phyloP scores from a whole-genome alignment of 2,113 vertebrate genomes.

The Macaca mulatta region DNA sequence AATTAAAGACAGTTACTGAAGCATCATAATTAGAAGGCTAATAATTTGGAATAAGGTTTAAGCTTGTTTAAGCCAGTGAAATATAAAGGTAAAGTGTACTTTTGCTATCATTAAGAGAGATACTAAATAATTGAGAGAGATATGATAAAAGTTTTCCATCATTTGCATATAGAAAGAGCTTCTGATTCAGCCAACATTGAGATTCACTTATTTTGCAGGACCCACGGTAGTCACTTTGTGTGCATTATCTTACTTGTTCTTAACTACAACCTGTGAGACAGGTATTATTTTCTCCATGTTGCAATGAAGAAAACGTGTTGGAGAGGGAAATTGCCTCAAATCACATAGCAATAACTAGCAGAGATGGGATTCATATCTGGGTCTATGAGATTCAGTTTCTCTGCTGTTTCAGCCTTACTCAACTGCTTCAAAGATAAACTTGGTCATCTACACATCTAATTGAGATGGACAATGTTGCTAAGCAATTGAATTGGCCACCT shows the following conservation, averaged over 20 bases:
- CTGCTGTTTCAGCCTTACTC: not conserved
- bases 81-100: not conserved
- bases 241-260: not conserved
- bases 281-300: not conserved
- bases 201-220: not conserved
- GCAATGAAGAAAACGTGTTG: not conserved
- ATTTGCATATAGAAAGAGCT: not conserved
- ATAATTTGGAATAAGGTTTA: not conserved
- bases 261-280: not conserved
- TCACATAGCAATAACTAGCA: not conserved
- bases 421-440: not conserved
- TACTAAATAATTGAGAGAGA: not conserved
- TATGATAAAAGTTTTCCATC: not conserved
- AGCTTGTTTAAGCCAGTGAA: not conserved
- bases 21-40: constrained; percentile 18
- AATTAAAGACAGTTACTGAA: constrained; percentile 28
- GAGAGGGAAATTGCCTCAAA: not conserved
- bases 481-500: not conserved
- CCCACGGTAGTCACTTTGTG: not conserved
- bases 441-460: not conserved
- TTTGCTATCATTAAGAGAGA: not conserved
- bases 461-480: not conserved
- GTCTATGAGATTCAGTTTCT: not conserved
- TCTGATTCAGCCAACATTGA: not conserved
- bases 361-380: not conserved